Evolutionary conservation across 1,140 invertebrate species (phyloP).

Genomic region (Philotrypesis tridentata): DNA sequence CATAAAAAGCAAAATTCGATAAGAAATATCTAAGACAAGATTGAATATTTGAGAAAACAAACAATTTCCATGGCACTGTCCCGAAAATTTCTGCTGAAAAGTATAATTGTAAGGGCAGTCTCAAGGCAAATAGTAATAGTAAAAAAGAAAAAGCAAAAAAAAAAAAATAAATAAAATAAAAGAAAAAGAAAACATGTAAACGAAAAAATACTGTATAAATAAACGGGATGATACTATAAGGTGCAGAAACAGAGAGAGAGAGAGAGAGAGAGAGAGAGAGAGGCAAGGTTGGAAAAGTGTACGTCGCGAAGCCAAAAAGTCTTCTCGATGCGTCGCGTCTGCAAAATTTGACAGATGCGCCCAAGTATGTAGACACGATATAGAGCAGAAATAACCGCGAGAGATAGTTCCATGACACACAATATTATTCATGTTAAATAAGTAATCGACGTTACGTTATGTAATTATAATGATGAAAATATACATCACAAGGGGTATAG

Average conservation of each 20-base stretch:
- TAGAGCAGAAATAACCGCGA: background rate
- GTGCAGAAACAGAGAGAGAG: no score
- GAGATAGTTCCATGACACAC: slow-evolving; percentile 51
- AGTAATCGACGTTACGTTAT: slow-evolving; percentile 61
- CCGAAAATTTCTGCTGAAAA: no score
- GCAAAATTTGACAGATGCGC: background rate
- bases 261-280: background rate
- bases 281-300: background rate
- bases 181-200: slow-evolving; percentile 1
- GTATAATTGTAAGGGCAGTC: background rate
- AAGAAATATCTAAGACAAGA: background rate
- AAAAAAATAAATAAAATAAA: background rate
- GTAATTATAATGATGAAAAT: slow-evolving; percentile 54
- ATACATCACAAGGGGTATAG: slow-evolving; percentile 60
- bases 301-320: background rate
- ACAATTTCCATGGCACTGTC: background rate
- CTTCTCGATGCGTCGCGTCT: background rate
- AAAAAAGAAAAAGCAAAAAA: slow-evolving; percentile 6
- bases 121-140: background rate
- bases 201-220: background rate
- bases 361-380: background rate
- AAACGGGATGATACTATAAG: no score
- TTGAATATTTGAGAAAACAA: background rate
- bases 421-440: slow-evolving; percentile 63
- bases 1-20: background rate